A percentile compares a stretch with the other conserved stretches of the same genome.
Conservation (phyloP, 2,797 vertebrate genomes). For the Spatula versicolor region DNA sequence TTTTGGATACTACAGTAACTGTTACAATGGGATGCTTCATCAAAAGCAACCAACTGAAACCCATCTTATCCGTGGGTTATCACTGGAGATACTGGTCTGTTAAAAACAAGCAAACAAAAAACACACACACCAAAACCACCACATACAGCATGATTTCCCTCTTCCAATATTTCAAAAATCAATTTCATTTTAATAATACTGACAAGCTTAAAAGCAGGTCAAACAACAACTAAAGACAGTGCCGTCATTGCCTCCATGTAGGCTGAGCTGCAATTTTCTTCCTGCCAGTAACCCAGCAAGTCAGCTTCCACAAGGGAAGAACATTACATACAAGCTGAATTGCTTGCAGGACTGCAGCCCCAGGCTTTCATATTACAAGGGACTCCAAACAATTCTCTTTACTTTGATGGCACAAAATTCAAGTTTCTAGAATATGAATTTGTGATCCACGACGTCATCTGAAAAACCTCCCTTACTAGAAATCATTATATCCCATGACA, state of each 20-base stretch:
- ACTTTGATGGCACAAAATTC: neutral
- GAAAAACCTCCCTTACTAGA: neutral
- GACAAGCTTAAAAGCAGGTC: neutral
- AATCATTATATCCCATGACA: neutral
- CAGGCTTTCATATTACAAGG: neutral
- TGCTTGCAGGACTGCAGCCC: neutral
- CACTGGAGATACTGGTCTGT: neutral
- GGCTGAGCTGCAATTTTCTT: neutral
- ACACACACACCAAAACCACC: too few species aligned
- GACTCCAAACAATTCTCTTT: neutral
- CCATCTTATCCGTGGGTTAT: neutral
- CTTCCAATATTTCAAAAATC: neutral
- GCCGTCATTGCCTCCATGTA: neutral
- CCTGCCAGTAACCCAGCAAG: neutral
- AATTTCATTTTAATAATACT: neutral
- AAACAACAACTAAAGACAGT: neutral
- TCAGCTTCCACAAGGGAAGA: neutral
- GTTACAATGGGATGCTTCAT: neutral
- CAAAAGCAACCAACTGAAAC: neutral
- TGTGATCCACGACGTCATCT: neutral
- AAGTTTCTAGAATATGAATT: neutral
- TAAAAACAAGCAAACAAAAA: neutral
- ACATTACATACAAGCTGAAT: neutral
- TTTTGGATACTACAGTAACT: neutral
- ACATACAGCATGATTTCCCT: neutral